A percentile compares a stretch with the other conserved stretches of the same genome.
Evolutionary conservation across 2,113 vertebrate genomes (phyloP).

Genomic region (Alces alces): DNA sequence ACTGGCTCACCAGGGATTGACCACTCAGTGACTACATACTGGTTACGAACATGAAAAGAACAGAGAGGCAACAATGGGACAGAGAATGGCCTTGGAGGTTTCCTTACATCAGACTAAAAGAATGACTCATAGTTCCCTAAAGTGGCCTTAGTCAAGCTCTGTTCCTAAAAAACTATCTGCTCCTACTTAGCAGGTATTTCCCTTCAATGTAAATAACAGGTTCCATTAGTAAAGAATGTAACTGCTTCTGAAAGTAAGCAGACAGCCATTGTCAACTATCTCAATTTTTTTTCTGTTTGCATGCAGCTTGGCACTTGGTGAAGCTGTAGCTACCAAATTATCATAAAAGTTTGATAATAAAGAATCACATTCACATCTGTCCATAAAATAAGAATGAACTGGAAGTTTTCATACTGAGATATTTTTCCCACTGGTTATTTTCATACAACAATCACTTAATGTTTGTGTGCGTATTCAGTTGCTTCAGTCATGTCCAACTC

Average conservation of each 20-base stretch:
- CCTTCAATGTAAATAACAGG: slow-evolving; percentile 4
- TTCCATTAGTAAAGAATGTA: background rate
- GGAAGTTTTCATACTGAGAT: background rate
- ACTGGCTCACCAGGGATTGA: background rate
- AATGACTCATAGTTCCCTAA: background rate
- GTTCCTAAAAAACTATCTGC: background rate
- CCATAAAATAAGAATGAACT: slow-evolving; percentile 7
- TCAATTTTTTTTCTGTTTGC: background rate
- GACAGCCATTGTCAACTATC: background rate
- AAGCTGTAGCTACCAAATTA: background rate
- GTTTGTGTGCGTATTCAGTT: background rate
- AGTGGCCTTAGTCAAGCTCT: background rate
- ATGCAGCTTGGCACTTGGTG: background rate
- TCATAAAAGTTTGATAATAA: background rate
- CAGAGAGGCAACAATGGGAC: background rate
- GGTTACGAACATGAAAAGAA: slow-evolving; percentile 6
- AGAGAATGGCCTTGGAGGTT: background rate
- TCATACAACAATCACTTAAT: background rate
- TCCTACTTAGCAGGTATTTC: background rate
- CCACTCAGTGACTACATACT: background rate
- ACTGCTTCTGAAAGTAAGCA: slow-evolving; percentile 3
- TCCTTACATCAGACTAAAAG: background rate
- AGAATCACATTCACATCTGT: background rate
- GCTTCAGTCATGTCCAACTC: background rate
- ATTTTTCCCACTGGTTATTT: slow-evolving; percentile 13